phyloP scores from a whole-genome alignment of 2,888 invertebrate genomes.

The Cosmorhoe ocellata region DNA sequence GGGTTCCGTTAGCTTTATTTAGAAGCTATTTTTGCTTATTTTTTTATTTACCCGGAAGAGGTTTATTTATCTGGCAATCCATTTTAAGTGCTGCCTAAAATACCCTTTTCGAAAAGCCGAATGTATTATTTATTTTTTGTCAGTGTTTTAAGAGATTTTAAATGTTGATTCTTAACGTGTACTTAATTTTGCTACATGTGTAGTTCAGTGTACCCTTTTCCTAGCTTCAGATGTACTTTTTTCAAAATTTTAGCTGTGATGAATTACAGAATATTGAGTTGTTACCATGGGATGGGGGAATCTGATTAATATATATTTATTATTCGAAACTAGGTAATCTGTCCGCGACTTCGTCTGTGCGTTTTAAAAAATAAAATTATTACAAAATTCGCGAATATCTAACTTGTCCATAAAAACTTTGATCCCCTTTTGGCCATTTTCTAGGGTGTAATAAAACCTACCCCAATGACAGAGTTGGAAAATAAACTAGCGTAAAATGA shows the following conservation, averaged over 20 bases:
- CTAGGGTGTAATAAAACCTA: no score
- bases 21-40: conserved; percentile 21
- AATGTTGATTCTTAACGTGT: conserved; percentile 13
- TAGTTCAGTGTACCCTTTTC: conserved; percentile 26
- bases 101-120: conserved; percentile 32
- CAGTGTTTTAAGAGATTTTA: conserved; percentile 20
- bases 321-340: no score
- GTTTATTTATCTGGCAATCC: conserved; percentile 29
- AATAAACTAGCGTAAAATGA: no score
- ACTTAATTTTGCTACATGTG: conserved; percentile 25
- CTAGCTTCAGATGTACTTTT: conserved; percentile 21
- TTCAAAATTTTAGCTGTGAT: conserved; percentile 15
- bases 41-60: conserved; percentile 26
- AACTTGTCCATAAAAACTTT: no score
- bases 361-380: no score
- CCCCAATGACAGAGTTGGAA: no score
- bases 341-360: no score
- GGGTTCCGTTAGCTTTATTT: conserved; percentile 45
- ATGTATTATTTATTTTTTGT: conserved; percentile 23
- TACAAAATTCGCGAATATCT: no score
- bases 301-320: no score
- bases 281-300: conserved; percentile 19
- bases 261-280: conserved; percentile 23
- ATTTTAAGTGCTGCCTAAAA: conserved; percentile 31
- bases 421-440: no score